Evolutionary conservation across 2,113 vertebrate species (phyloP), one percentile per base, ranked within the genome.

Genomic region (Hemichromis elongatus): DNA sequence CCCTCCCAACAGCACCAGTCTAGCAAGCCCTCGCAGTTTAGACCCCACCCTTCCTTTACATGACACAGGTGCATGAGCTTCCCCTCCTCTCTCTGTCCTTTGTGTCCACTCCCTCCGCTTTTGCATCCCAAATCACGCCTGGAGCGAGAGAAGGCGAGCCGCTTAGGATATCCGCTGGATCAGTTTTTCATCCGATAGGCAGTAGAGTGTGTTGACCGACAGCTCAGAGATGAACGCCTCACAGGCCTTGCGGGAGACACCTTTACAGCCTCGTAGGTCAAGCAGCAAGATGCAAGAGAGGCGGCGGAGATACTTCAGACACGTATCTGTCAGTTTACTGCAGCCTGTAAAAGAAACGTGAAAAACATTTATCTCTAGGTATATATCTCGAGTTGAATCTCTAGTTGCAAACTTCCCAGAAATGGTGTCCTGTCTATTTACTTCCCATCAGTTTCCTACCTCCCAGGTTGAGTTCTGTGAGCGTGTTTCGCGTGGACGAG

Each of bases 171-270:
- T 99, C 96, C 98, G 97, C 97, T 99, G 98, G 93, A 99, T 99
- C 93, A 99, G 97, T 95, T 98, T 99, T 95, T 99, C 99, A n/a
- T 99, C 99, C 5, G 98, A 98, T 89, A 99, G 97, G 96, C 98
- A 99, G 96, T 99, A 99, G 94, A 99, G 98, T 87, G 96, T 97
- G 94, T 97, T 99, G 95, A 98, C 97, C 13, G 98, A 98, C 94
- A 99, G 96, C 96, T 99, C 98, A 18, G 98, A 98, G 96, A 99
- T 99, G 95, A 99, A 98, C 89, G 96, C 96, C 97, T 99, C 98
- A 5, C 99, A 99, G 89, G 98, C 98, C 94, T 97, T 97, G 77
- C 98, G 97, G 75, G 98, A 97, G 87, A 99, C 97, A 40, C 98
- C 97, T 96, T 98, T 98, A 95, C 98, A 99, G 86, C 96, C 97